Evolutionary conservation across 1,140 invertebrate species (phyloP).

Genomic region (Riptortus pedestris): DNA sequence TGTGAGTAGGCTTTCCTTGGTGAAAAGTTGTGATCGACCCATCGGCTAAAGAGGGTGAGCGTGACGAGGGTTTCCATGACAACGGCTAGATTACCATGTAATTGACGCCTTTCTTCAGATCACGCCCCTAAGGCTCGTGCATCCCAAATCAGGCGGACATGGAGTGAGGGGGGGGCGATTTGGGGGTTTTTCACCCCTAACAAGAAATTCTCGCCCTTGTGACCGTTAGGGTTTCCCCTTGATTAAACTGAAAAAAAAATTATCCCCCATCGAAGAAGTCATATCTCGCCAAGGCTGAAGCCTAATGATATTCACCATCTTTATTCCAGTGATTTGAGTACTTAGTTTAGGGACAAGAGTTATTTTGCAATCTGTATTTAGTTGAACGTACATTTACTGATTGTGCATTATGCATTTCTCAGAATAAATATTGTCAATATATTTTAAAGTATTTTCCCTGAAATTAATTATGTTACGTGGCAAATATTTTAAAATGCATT

Average conservation of each 20-base stretch:
- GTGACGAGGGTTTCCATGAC: background rate
- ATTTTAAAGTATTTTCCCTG: no score
- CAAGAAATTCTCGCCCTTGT: background rate
- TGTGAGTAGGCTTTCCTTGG: background rate
- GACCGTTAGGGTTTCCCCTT: constrained; percentile 9
- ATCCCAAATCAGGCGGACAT: constrained; percentile 9
- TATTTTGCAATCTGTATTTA: no score
- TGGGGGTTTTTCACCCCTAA: background rate
- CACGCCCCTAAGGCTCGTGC: constrained; percentile 1
- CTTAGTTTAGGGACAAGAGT: no score
- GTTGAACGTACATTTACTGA: no score
- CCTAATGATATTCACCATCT: no score
- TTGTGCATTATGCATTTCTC: no score
- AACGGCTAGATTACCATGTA: constrained; percentile 9
- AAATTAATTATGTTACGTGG: no score
- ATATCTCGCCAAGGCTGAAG: constrained; percentile 7
- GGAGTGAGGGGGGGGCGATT: background rate
- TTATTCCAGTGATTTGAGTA: no score
- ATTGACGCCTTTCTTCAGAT: constrained; percentile 12
- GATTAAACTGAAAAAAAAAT: constrained; percentile 6
- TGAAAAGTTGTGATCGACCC: constrained; percentile 3
- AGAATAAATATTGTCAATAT: no score
- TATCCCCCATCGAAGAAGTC: background rate
- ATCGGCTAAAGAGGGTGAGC: background rate
- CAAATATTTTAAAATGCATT: no score